A percentile compares a stretch with the other conserved stretches of the same genome.
phyloP scores from a whole-genome alignment of 1,140 invertebrate species.

The Tetraneura akinire region DNA sequence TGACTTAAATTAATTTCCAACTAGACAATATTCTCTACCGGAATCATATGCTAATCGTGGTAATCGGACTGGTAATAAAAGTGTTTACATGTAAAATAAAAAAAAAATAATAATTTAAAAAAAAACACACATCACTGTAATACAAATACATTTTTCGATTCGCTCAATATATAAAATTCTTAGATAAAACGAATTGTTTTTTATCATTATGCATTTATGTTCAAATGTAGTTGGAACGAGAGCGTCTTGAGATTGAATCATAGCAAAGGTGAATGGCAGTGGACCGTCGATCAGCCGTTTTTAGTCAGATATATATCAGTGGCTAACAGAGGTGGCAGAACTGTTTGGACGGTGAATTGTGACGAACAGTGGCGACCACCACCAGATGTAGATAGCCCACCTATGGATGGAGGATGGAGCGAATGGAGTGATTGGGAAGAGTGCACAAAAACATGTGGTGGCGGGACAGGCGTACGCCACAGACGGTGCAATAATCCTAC shows the following conservation, averaged over 20 bases:
- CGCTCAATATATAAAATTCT: no score
- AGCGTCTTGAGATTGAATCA: not conserved
- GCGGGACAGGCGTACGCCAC: slow-evolving; percentile 60
- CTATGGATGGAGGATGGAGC: slow-evolving; percentile 59
- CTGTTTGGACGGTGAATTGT: slow-evolving; percentile 38
- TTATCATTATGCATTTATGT: no score
- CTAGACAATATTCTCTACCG: no score
- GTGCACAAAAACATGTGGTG: slow-evolving; percentile 63
- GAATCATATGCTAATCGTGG: no score
- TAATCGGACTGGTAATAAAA: no score
- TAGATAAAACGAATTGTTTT: no score
- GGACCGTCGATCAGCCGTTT: slow-evolving; percentile 17
- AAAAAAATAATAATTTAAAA: not conserved
- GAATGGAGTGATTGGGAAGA: slow-evolving; percentile 61
- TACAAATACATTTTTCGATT: no score
- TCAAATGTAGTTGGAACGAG: slow-evolving; percentile 32
- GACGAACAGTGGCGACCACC: not conserved
- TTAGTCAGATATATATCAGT: slow-evolving; percentile 33
- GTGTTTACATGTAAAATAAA: no score
- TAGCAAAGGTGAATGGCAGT: not conserved
- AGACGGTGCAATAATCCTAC: slow-evolving; percentile 61
- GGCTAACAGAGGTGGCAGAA: slow-evolving; percentile 21
- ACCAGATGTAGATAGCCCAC: slow-evolving; percentile 14
- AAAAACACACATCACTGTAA: no score
- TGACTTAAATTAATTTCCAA: no score